Percentiles rank a stretch among this genome's conserved stretches.
Conservation (phyloP, 2,113 vertebrate species). For the Saguinus imperator region DNA sequence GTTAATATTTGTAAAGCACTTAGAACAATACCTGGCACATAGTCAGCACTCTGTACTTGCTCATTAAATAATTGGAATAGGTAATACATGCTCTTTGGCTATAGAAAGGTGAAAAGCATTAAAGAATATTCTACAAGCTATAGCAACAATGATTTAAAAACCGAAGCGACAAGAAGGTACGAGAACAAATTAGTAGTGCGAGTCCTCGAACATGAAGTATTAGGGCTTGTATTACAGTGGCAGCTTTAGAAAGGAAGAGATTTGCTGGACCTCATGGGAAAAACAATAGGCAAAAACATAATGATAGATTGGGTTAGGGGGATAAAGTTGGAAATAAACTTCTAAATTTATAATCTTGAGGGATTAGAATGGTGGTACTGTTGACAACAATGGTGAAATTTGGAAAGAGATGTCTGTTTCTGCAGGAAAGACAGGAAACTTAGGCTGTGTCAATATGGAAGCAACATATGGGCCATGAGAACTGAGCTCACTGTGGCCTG, state of each 20-base stretch:
- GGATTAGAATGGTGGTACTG: conserved; percentile 50
- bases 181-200: neutral
- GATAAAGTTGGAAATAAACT: conserved; percentile 38
- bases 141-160: neutral
- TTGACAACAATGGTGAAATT: conserved; percentile 25
- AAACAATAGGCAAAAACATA: neutral
- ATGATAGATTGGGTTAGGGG: conserved; percentile 34
- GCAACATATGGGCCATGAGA: conserved; percentile 30
- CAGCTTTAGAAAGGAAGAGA: neutral
- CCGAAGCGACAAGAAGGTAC: neutral
- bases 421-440: conserved; percentile 17
- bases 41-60: neutral
- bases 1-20: neutral
- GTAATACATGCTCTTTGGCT: neutral
- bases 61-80: neutral
- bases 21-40: neutral
- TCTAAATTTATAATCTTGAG: conserved; percentile 29
- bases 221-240: neutral
- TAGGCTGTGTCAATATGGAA: neutral
- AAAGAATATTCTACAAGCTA: neutral
- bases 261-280: neutral
- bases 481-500: neutral
- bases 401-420: conserved; percentile 31
- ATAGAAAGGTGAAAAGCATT: neutral
- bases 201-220: neutral